Conservation (phyloP, 2,113 vertebrate species). For the Todiramphus chloris region DNA sequence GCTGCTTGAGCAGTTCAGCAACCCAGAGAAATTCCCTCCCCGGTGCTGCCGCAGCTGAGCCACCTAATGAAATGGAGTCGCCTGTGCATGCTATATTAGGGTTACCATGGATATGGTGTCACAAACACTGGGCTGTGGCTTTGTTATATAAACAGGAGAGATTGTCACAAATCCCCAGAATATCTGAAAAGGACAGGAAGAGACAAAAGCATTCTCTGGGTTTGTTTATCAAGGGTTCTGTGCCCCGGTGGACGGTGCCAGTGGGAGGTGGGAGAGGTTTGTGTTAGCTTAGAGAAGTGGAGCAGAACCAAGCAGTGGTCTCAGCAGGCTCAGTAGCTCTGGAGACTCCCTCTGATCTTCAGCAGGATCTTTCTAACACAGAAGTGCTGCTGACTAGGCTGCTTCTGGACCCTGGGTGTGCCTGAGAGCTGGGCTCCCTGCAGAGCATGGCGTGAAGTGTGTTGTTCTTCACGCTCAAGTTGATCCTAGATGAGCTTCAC, state of each 20-base stretch:
- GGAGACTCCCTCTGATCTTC: background rate
- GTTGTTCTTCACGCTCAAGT: background rate
- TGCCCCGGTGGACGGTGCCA: background rate
- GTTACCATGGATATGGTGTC: slow-evolving; percentile 70
- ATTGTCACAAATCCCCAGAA: slow-evolving; percentile 61
- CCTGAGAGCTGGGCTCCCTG: background rate
- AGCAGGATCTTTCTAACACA: background rate
- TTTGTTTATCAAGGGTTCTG: background rate
- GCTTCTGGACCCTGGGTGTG: background rate
- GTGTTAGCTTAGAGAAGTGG: background rate
- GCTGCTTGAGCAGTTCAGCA: background rate
- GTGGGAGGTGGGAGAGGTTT: background rate
- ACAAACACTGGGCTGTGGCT: slow-evolving; percentile 67
- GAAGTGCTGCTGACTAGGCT: background rate
- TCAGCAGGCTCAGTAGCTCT: accelerated
- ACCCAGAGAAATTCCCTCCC: background rate
- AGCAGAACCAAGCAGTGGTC: background rate
- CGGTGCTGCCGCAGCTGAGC: background rate
- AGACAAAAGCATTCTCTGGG: background rate
- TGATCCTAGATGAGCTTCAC: background rate
- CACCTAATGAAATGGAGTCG: slow-evolving; percentile 59
- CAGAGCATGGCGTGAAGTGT: background rate
- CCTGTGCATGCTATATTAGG: slow-evolving; percentile 69
- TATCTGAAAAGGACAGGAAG: slow-evolving; percentile 54
- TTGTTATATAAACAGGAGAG: slow-evolving; percentile 72